Base-by-base conservation (phyloP, 2,113 vertebrate species). In the Ochotona princeps region DNA sequence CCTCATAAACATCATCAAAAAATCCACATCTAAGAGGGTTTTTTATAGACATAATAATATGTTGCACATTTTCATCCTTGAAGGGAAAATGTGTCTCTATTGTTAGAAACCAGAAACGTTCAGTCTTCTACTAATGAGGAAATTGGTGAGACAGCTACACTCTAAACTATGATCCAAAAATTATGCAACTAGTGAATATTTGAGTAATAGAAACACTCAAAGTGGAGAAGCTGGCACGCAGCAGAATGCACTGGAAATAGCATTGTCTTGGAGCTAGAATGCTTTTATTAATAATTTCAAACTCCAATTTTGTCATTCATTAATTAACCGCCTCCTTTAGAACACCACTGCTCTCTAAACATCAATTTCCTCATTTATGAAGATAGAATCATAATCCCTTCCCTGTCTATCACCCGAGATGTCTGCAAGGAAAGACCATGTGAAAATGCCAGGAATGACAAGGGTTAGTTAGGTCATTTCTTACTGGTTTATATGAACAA, bases 61-160 rank as follows among this genome's bases (percentile, higher is more conserved):
- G 60, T 21, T 63, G 44, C 7, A 35, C 3, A 69, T 80, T 80
- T 88, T 7, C 2, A 72, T 89, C 70, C 76, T 51, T 63, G 30
- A 90, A 93, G 76, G 35, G 32, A 85, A 26, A 17, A 7, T 63
- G 2, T 73, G 21, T 51, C 81, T 80, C 65, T 82, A 63, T 49
- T 80, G 28, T 67, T 79, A 89, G n/a, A 90, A 72, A 65, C 28
- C 61, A 94, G 70, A 8, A 67, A 76, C 35, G 54, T 67, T 75
- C 28, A 26, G 2, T 67, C 60, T 89, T 81, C 26, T 65, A 20
- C 28, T 72, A 74, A 85, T 67, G 23, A 95, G 18, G 35, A 92
- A 88, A 92, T 2, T 69, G 51, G 32, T 47, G 20, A 81, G 65
- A 81, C 90, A 38, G 67, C 21, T 89, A 47, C 15, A 74, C 28